Base-by-base conservation (phyloP, 2,797 vertebrate genomes). In the Xerus rutilus region DNA sequence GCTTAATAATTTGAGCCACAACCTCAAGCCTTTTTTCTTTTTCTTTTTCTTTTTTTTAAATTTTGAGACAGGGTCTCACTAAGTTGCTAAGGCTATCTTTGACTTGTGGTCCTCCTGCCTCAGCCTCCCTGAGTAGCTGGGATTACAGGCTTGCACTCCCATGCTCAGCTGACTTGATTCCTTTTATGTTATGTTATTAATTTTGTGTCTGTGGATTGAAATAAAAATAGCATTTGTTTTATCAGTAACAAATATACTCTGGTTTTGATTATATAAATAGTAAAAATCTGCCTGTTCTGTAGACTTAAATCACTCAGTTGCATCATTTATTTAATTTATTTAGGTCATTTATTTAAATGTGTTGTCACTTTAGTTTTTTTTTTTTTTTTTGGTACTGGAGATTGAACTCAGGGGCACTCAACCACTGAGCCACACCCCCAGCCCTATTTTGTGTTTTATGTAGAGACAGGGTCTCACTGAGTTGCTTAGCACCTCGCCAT, bases 151-250 rank as follows among this genome's bases (percentile, higher is more conserved):
- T 32, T 67, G 21, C 9, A 23, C 59, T 10, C 1, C 59, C 59
- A 57, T 57, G 20, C 20, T 21, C 54, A 57, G 20, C 30, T 76
- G 12, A 79, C 18, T 67, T 87, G 47, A 59, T 74, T 95, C 91
- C n/a, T 79, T 74, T 73, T 89, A 54, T 78, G 28, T 76, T 76
- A 77, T 32, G 45, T 47, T 85, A 32, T 86, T 87, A 96, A 78
- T 94, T 94, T 93, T 91, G 25, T 67, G 57, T 67, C 32, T 85
- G 3, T 81, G 39, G 35, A 59, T 94, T 96, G 54, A 95, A 95
- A 88, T 69, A 87, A 43, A 91, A 92, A 67, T 84, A 39, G 32
- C 3, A 65, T 65, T 3, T 86, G 23, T 87, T 89, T 82, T 87
- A 23, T 95, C 49, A 79, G 52, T 83, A 57, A 83, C 73, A 95